Evolutionary conservation across 2,888 invertebrate genomes (phyloP).

Genomic region (Campoletis raptor): DNA sequence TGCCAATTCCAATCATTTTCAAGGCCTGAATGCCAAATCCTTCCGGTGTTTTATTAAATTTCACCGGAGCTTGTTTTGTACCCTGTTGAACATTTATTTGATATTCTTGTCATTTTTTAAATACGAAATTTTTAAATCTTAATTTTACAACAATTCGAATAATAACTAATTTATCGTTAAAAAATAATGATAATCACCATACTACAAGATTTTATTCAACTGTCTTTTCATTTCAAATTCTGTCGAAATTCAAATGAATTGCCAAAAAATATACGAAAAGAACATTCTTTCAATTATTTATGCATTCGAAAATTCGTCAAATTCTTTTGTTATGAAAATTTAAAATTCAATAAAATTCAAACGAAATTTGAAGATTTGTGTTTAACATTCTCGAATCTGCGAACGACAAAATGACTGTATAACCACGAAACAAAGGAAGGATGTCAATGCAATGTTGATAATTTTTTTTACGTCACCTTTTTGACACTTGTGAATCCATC

Average conservation of each 20-base stretch:
- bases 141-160: not conserved
- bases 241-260: too few species aligned
- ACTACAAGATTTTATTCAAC: too few species aligned
- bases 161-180: not conserved
- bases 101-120: not conserved
- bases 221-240: too few species aligned
- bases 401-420: not conserved
- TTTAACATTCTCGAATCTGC: not conserved
- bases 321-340: not conserved
- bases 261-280: too few species aligned
- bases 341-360: not conserved
- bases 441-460: not conserved
- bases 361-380: not conserved
- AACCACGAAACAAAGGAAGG: not conserved
- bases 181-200: not conserved
- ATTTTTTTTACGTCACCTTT: conserved; percentile 38
- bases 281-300: not conserved
- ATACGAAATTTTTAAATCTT: not conserved
- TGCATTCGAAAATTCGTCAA: not conserved
- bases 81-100: conserved; percentile 24
- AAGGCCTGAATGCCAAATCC: conserved; percentile 62
- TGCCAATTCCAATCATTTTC: conserved; percentile 44
- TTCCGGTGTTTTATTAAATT: conserved; percentile 60
- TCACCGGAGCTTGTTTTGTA: conserved; percentile 36
- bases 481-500: conserved; percentile 46